phyloP scores from a whole-genome alignment of 2,888 invertebrate species.

The Brachycybe producta region DNA sequence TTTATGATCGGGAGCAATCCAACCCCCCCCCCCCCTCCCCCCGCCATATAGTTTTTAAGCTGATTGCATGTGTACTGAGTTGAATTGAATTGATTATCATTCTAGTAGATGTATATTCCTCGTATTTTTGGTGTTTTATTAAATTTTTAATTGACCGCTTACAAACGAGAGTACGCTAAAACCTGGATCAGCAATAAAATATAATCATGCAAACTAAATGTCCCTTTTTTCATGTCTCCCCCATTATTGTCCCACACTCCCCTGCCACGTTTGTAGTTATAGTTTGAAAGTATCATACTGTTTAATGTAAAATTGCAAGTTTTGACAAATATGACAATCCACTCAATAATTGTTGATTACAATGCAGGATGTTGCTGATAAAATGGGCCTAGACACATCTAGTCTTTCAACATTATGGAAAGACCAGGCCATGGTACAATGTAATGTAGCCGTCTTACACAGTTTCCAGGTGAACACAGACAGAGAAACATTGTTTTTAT shows the following conservation, averaged over 20 bases:
- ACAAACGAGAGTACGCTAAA: too few species aligned
- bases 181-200: too few species aligned
- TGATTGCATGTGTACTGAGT: too few species aligned
- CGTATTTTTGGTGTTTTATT: too few species aligned
- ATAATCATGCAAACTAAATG: background rate
- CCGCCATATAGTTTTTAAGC: too few species aligned
- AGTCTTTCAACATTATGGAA: conserved; percentile 32
- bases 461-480: conserved; percentile 31
- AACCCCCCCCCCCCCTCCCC: too few species aligned
- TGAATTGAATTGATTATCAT: too few species aligned
- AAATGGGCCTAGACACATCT: conserved; percentile 32
- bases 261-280: too few species aligned
- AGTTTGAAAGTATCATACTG: background rate
- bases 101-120: too few species aligned
- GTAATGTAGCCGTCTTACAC: conserved; percentile 34
- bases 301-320: background rate
- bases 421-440: conserved; percentile 33
- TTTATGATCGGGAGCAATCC: too few species aligned
- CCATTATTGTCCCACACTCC: too few species aligned
- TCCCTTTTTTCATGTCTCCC: background rate
- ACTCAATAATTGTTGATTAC: background rate
- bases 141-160: too few species aligned
- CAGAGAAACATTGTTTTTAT: background rate
- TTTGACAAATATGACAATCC: background rate
- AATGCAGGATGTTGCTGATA: conserved; percentile 26